Evolutionary conservation across 2,888 invertebrate genomes (phyloP), one percentile per base, ranked within the genome.

Genomic region (Apodemia hepburni): DNA sequence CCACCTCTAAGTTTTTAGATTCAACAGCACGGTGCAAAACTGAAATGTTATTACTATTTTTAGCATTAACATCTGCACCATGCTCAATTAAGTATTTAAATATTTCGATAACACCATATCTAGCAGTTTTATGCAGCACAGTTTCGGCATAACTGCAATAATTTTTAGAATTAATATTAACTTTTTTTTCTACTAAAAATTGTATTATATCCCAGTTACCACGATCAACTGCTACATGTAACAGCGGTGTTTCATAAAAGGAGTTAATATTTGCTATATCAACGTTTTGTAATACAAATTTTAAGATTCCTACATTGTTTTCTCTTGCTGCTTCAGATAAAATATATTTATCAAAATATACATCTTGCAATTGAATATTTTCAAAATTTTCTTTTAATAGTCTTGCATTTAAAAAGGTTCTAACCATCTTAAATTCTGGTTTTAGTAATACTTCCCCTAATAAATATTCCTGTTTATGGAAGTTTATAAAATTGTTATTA

Each of bases 341-440:
- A 54, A 54, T 12, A 5, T 54, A 18, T 22, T 54, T 54, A 54
- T 54, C 51, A 12, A 27, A 54, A 54, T 54, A 54, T 18, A 60
- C 15, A 12, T 60, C 60, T 60, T 22, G 42, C 22, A 60, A 17
- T 42, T 27, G 38, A n/a, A 60, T 27, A 45, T 27, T 60, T 38
- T 27, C 6, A 60, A 18, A 45, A 22, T 12, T 45, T 22, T 60
- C 60, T 42, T 60, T 38, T 22, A 42, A 60, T 1, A 60, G 22
- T 38, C n/a, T 60, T 12, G 22, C 60, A 47, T 60, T 60, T 47
- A 60, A 27, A 42, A 60, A 60, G 27, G 18, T 22, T 17, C 60
- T 38, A 27, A 60, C 27, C 38, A 45, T 45, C 15, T 60, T 38
- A 60, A 42, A 60, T 15, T 45, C 27, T 18, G 60, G 42, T n/a